phyloP scores from a whole-genome alignment of 1,140 invertebrate species.

The Pemphigus obesinymphae region DNA sequence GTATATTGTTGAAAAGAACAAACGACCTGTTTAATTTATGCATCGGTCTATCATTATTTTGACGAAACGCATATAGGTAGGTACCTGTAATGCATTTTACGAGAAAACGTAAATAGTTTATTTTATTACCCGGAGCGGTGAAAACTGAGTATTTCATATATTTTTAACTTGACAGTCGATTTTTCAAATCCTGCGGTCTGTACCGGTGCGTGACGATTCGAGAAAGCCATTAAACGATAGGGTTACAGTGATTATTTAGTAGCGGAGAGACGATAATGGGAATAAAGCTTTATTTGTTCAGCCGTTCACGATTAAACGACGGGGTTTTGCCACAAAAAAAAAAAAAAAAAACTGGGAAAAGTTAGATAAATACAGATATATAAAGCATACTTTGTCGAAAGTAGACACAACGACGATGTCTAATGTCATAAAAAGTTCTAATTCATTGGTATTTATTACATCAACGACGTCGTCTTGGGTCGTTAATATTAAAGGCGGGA shows the following conservation, averaged over 20 bases:
- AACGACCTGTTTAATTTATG: too few relatives aligned
- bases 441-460: constrained; percentile 5
- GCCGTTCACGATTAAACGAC: constrained; percentile 13
- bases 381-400: neutral
- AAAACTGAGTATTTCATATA: neutral
- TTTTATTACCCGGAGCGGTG: neutral
- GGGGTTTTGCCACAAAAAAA: constrained; percentile 1
- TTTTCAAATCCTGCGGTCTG: constrained; percentile 8
- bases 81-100: neutral
- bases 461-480: neutral
- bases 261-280: neutral
- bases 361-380: neutral
- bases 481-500: neutral
- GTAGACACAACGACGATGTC: neutral
- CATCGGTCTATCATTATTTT: too few relatives aligned
- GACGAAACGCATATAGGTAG: neutral
- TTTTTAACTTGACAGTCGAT: neutral
- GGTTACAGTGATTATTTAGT: constrained; percentile 26
- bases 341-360: neutral
- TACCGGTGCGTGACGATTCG: constrained; percentile 20
- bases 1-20: too few relatives aligned
- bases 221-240: constrained; percentile 29
- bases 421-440: constrained; percentile 3
- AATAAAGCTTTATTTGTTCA: constrained; percentile 17
- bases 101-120: neutral